Conservation (phyloP, 92 coral and sea anemone species). For the Porites lobata region DNA sequence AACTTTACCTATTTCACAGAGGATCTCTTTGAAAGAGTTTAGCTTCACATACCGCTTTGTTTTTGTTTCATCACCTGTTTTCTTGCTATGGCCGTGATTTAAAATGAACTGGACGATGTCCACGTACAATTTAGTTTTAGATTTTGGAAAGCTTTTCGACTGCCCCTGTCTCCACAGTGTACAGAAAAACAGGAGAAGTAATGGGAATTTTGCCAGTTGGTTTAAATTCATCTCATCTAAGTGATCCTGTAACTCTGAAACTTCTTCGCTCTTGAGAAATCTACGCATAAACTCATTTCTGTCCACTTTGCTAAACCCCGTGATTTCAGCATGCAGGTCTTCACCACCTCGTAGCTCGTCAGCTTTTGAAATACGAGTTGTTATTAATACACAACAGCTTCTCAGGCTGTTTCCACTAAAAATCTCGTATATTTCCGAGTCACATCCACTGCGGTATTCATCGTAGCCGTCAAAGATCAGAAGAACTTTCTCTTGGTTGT, state of each 20-base stretch:
- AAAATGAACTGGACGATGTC: too few relatives aligned
- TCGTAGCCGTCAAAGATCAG: constrained; percentile 31
- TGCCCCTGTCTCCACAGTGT: too few relatives aligned
- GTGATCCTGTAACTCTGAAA: neutral
- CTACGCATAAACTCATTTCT: neutral
- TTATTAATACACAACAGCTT: constrained; percentile 12
- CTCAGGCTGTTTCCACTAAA: constrained; percentile 2
- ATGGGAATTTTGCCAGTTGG: constrained; percentile 3
- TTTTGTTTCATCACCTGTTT: too few relatives aligned
- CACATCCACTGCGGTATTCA: neutral
- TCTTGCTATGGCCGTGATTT: too few relatives aligned
- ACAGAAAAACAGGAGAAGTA: neutral
- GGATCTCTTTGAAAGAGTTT: constrained; percentile 3
- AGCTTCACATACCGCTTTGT: too few relatives aligned
- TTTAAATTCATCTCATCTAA: neutral
- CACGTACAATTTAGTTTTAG: too few relatives aligned
- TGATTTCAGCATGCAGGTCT: constrained; percentile 17
- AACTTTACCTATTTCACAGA: constrained; percentile 36
- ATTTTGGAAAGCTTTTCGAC: too few relatives aligned
- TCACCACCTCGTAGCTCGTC: neutral
- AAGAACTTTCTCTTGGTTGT: neutral
- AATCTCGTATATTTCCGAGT: neutral
- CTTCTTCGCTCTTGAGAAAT: neutral
- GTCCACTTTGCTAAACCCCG: neutral
- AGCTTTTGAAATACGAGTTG: constrained; percentile 24